These are phyloP conservation scores for Lypha dubia DNA, from an alignment of 2,888 invertebrate species.

Conservation along the genomic window DNA sequence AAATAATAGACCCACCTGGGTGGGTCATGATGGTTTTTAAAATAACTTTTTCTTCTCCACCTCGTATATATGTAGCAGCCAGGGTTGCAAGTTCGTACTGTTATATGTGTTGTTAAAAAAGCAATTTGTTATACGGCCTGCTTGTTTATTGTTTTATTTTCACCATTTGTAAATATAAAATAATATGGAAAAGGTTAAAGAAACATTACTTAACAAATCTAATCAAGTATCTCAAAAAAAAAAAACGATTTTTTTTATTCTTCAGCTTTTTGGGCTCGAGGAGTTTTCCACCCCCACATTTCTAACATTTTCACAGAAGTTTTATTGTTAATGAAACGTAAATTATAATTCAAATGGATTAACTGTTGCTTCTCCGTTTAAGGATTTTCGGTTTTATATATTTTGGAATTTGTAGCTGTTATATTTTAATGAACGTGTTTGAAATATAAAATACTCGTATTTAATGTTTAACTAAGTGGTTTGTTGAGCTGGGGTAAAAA, in stretches of 20 bases:
- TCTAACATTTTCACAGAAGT: not conserved
- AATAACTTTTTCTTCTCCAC: not conserved
- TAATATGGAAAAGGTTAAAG: conserved; percentile 33
- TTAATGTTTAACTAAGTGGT: not conserved
- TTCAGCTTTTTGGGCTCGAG: conserved; percentile 2
- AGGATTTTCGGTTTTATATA: not conserved
- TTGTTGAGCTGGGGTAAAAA: not conserved
- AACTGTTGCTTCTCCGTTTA: conserved; percentile 51
- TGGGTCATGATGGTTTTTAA: no score
- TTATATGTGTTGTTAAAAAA: not conserved
- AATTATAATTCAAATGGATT: conserved; percentile 22
- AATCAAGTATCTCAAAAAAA: conserved; percentile 37
- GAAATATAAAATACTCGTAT: conserved; percentile 20
- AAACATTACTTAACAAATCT: conserved; percentile 39
- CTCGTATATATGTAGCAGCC: not conserved
- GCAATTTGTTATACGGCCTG: conserved; percentile 4
- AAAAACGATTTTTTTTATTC: not conserved
- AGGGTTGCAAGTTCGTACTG: not conserved
- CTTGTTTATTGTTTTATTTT: conserved; percentile 18
- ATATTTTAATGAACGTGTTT: conserved; percentile 34
- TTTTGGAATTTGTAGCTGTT: not conserved
- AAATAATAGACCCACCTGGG: no score
- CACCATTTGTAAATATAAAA: not conserved
- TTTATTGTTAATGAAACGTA: conserved; percentile 25
- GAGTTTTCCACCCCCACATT: not conserved